These are phyloP conservation scores for Aphidius gifuensis DNA, from an alignment of 1,140 invertebrate species.

Conservation along the genomic window DNA sequence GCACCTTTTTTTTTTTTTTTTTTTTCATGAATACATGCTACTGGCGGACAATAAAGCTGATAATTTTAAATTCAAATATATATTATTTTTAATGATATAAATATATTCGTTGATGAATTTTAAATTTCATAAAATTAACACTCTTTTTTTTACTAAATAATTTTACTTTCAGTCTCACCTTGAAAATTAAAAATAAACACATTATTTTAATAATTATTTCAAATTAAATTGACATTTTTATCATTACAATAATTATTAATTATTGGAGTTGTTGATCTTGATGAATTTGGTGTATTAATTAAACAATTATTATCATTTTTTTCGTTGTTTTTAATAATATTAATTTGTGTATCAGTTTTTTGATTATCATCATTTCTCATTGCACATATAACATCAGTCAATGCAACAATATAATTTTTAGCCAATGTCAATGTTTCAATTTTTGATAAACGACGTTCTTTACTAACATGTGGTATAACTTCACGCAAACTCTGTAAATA, in stretches of 20 bases:
- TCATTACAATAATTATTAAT: conserved; percentile 24
- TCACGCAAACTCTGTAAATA: conserved; percentile 74
- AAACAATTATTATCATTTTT: conserved; percentile 25
- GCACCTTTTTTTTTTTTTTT: too few species aligned
- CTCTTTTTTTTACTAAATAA: too few species aligned
- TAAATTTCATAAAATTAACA: too few species aligned
- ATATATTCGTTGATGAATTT: too few species aligned
- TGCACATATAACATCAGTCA: conserved; percentile 83
- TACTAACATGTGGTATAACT: conserved; percentile 88
- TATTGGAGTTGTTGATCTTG: conserved; percentile 36
- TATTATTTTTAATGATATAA: too few species aligned
- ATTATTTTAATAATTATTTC: conserved; percentile 17
- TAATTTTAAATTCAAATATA: too few species aligned
- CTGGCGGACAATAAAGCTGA: too few species aligned
- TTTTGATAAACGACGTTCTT: conserved; percentile 82
- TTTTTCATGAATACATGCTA: too few species aligned
- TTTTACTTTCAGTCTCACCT: not conserved
- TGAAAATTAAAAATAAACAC: not conserved
- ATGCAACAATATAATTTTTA: conserved; percentile 90
- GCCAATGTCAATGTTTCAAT: conserved; percentile 89
- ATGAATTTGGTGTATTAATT: conserved; percentile 34
- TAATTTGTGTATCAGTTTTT: conserved; percentile 24
- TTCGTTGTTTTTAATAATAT: conserved; percentile 17
- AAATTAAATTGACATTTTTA: conserved; percentile 14
- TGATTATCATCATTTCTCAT: conserved; percentile 60